Percentiles rank a stretch among this genome's conserved stretches.
These are phyloP conservation scores for Cydia strobilella DNA, from an alignment of 1,140 invertebrate genomes.

Conservation along the genomic window DNA sequence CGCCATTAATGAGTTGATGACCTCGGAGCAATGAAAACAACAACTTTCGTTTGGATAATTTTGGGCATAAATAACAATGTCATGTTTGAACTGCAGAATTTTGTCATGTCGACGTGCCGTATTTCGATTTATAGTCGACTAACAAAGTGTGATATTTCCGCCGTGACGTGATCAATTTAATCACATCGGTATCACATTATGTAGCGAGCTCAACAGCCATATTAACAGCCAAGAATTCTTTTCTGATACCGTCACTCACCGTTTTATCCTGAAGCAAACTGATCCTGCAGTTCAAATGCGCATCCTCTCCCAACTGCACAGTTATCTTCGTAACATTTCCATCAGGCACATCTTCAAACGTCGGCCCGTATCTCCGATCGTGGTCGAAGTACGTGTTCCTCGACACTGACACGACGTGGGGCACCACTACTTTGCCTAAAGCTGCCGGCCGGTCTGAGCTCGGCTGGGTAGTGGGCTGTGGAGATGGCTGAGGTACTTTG, in stretches of 20 bases:
- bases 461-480: constrained; percentile 38
- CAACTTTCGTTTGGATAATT: too few species aligned
- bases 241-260: constrained; percentile 79
- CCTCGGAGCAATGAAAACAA: too few species aligned
- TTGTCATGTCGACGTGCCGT: too few species aligned
- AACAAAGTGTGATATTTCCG: too few species aligned
- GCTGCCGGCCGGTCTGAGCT: constrained; percentile 33
- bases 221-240: too few species aligned
- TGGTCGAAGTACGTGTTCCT: constrained; percentile 81
- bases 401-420: constrained; percentile 61
- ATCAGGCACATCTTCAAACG: constrained; percentile 83
- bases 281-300: constrained; percentile 90
- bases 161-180: too few species aligned
- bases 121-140: too few species aligned
- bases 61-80: too few species aligned
- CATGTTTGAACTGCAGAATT: too few species aligned
- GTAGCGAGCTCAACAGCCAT: too few species aligned
- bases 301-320: constrained; percentile 89
- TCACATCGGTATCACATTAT: too few species aligned
- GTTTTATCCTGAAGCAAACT: constrained; percentile 92
- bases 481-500: constrained; percentile 69
- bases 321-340: constrained; percentile 87
- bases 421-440: constrained; percentile 51
- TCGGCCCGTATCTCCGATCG: constrained; percentile 83
- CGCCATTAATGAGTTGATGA: too few species aligned